Percentiles rank a stretch among this genome's conserved stretches.
These are phyloP conservation scores for Baryphthengus martii DNA, from an alignment of 2,113 vertebrate genomes.

Conservation along the genomic window DNA sequence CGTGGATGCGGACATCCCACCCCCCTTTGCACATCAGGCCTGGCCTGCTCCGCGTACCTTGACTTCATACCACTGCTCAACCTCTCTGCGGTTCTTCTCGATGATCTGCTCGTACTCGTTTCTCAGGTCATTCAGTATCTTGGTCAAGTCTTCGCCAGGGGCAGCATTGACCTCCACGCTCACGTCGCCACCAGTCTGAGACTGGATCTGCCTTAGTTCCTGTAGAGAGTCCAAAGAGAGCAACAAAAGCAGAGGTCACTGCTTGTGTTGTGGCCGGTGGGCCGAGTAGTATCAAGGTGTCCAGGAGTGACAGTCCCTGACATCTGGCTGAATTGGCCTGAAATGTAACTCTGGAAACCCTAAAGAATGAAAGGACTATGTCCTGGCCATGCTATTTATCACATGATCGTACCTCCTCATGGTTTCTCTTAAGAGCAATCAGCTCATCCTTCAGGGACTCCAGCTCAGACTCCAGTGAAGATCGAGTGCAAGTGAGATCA, in stretches of 20 bases:
- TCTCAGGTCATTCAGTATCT: slow-evolving; percentile 68
- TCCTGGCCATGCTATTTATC: neutral
- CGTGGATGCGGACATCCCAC: fast-evolving
- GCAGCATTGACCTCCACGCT: neutral
- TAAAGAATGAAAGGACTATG: neutral
- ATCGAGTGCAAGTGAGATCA: slow-evolving; percentile 38
- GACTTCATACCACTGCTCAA: slow-evolving; percentile 81
- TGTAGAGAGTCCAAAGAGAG: neutral
- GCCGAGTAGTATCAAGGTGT: neutral
- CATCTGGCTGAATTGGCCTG: too few species aligned
- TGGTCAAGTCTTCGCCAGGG: neutral
- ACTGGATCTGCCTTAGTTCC: neutral
- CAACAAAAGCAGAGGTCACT: neutral
- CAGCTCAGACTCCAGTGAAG: slow-evolving; percentile 8
- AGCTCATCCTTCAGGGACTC: slow-evolving; percentile 36
- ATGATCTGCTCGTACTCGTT: slow-evolving; percentile 77
- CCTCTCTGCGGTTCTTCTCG: slow-evolving; percentile 78
- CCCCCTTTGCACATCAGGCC: neutral
- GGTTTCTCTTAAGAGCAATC: slow-evolving; percentile 66
- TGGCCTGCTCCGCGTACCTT: slow-evolving; percentile 71
- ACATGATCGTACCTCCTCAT: slow-evolving; percentile 54
- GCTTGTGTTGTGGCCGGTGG: neutral
- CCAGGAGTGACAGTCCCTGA: too few species aligned
- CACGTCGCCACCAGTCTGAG: neutral
- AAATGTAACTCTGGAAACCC: neutral